Base-by-base conservation (phyloP, 2,797 vertebrate species). In the Gymnoscopelus braueri region DNA sequence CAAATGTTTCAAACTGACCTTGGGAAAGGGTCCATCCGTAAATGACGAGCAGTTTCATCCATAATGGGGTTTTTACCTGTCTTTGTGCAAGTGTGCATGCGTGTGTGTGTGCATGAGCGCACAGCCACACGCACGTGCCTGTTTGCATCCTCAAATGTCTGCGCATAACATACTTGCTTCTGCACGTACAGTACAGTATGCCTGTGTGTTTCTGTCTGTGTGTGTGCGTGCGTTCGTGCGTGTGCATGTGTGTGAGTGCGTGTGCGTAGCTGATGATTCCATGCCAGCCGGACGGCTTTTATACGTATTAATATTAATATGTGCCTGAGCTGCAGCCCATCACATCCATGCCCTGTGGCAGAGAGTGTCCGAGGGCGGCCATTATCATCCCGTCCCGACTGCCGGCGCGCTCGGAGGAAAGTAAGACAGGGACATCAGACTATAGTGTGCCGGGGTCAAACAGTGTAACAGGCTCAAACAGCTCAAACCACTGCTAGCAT, bases 221-320 rank as follows among this genome's bases (percentile, higher is more conserved):
- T 74, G 53, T 60, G 67, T 67, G 74, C 75, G 65, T 74, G 71
- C 9, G 10, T 26, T 13, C 62, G 71, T 73, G 71, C 57, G 68
- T 67, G 71, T 70, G 58, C 49, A 63, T 47, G 62, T 61, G 35
- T 68, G 61, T 67, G 69, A 47, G 63, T 73, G 50, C 69, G 26
- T n/a, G 57, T 29, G 57, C 24, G 71, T 76, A 78, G 90, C 88
- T 83, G 88, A 89, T 87, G 89, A 91, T 82, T 90, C 77, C 78
- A 82, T 89, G 91, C 89, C 91, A 91, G 91, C 86, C 87, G 76
- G 81, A 85, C 85, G 72, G 91, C 89, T 94, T 94, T 94, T 94
- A 93, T 88, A 91, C 75, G 84, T 93, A 94, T 94, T 94, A 94
- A 94, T 95, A 95, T 95, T 94, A 94, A 94, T 94, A 93, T 88